Evolutionary conservation across 1,140 invertebrate genomes (phyloP).

Genomic region (Kradibia gibbosae): DNA sequence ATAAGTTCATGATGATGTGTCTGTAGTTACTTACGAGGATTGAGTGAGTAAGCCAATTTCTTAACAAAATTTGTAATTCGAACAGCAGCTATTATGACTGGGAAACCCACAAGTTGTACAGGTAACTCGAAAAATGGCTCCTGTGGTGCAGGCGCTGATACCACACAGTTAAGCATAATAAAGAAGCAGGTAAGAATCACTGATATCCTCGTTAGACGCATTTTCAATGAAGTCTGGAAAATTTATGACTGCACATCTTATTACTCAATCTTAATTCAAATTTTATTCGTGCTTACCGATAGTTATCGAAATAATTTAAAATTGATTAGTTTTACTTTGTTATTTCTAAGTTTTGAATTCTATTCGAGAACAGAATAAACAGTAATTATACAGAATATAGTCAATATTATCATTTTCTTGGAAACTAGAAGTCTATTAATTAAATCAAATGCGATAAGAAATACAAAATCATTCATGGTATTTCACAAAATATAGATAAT

Average conservation of each 20-base stretch:
- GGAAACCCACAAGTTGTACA: constrained; percentile 86
- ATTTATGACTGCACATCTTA: background rate
- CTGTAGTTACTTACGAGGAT: constrained; percentile 80
- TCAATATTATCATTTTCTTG: background rate
- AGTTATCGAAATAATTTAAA: too few species aligned
- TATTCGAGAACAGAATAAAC: too few species aligned
- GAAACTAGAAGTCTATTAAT: background rate
- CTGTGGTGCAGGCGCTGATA: constrained; percentile 65
- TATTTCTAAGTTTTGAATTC: too few species aligned
- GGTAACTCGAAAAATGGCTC: constrained; percentile 83
- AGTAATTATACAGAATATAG: background rate
- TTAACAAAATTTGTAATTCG: constrained; percentile 86
- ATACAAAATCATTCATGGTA: background rate
- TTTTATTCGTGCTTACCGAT: too few species aligned
- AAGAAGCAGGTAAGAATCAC: constrained; percentile 58
- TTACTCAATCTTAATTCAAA: too few species aligned
- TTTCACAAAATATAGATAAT: background rate
- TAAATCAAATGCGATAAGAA: background rate
- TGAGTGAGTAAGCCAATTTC: constrained; percentile 85
- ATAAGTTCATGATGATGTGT: constrained; percentile 6
- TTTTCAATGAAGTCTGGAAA: constrained; percentile 52
- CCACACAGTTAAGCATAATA: constrained; percentile 60
- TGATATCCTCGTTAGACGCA: constrained; percentile 55
- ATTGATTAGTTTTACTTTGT: too few species aligned
- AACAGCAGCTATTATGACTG: constrained; percentile 86